phyloP scores from a whole-genome alignment of 2,888 invertebrate species.

The Hermaeophaga mercurialis region DNA sequence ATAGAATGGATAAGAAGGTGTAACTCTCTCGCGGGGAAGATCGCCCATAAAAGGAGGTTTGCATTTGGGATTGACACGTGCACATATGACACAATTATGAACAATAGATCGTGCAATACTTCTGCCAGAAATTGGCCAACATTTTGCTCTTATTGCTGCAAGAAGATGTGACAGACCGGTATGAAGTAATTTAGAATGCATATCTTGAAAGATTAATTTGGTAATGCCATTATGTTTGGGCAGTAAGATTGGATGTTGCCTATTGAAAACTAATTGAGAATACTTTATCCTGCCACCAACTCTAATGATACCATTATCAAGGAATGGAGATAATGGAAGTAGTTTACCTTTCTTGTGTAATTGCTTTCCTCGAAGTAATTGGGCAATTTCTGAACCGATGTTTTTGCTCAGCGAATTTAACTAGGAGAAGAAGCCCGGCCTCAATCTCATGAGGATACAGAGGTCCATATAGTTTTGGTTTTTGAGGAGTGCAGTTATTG shows the following conservation, averaged over 20 bases:
- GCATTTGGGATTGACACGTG: background rate
- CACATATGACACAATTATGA: background rate
- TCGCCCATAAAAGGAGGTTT: background rate
- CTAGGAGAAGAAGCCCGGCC: background rate
- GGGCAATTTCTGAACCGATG: background rate
- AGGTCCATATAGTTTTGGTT: background rate
- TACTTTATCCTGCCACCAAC: background rate
- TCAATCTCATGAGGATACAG: background rate
- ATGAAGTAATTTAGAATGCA: background rate
- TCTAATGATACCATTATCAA: background rate
- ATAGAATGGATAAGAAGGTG: constrained; percentile 24
- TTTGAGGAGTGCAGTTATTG: too few relatives aligned
- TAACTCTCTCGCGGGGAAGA: background rate
- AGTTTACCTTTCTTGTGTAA: too few relatives aligned
- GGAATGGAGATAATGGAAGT: background rate
- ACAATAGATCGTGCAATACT: background rate
- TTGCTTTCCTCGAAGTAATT: background rate
- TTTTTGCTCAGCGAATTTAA: background rate
- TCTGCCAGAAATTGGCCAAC: background rate
- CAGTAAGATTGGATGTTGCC: background rate
- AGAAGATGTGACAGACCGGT: background rate
- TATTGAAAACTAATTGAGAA: background rate
- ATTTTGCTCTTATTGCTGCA: background rate
- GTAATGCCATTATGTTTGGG: background rate
- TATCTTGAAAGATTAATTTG: background rate